Percentiles rank a stretch among this genome's conserved stretches.
Conservation (phyloP, 2,888 invertebrate species). For the Tenthredo notha region DNA sequence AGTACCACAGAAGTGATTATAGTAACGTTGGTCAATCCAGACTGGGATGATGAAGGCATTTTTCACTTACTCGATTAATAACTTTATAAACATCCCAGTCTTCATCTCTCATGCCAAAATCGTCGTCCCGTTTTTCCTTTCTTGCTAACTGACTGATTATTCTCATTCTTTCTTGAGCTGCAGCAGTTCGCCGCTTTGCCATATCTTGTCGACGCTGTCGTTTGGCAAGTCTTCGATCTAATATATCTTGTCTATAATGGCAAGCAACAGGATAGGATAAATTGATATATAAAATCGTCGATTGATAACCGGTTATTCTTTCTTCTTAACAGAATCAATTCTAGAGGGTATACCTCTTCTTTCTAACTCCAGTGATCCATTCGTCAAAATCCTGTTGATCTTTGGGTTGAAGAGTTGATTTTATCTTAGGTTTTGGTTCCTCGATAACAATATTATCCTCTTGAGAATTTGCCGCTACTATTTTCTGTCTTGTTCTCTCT, state of each 20-base stretch:
- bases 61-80: conserved; percentile 83
- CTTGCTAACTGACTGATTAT: conserved; percentile 94
- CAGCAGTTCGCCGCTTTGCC: conserved; percentile 93
- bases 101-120: conserved; percentile 95
- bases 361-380: conserved; percentile 81
- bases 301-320: background rate
- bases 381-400: conserved; percentile 80
- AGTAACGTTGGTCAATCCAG: background rate
- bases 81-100: conserved; percentile 99
- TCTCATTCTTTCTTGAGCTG: conserved; percentile 96
- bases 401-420: conserved; percentile 77
- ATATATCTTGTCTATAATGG: conserved; percentile 84
- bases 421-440: conserved; percentile 79
- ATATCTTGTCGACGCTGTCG: conserved; percentile 92
- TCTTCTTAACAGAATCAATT: background rate
- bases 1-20: background rate
- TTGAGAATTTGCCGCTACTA: conserved; percentile 84
- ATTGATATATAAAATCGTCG: background rate
- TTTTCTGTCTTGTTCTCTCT: conserved; percentile 89
- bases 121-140: conserved; percentile 90
- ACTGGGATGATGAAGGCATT: background rate
- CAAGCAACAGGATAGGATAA: background rate
- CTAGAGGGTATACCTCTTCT: conserved; percentile 81
- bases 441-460: conserved; percentile 83
- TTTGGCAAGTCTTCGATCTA: conserved; percentile 86